Evolutionary conservation across 2,113 vertebrate genomes (phyloP).

Genomic region (Cettia cetti): DNA sequence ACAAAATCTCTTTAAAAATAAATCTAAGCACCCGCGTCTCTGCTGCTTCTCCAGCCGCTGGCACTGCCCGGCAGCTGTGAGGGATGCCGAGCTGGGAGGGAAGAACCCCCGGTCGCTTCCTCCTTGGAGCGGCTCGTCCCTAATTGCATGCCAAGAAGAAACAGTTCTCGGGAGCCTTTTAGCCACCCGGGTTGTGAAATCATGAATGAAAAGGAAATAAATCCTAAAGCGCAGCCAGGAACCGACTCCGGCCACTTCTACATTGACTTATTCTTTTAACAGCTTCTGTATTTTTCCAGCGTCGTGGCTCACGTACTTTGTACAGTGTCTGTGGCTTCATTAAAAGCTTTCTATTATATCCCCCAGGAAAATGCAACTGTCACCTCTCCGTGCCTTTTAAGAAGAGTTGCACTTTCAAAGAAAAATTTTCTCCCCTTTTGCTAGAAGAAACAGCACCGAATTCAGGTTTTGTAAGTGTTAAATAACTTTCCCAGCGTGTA

Average conservation of each 20-base stretch:
- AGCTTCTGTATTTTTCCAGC: slow-evolving; percentile 9
- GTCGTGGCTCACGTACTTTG: not conserved
- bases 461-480: slow-evolving; percentile 78
- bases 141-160: not conserved
- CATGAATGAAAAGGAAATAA: slow-evolving; percentile 39
- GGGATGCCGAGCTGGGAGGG: not conserved
- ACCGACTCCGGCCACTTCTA: slow-evolving; percentile 15
- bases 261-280: slow-evolving; percentile 30
- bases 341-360: slow-evolving; percentile 35
- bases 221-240: not conserved
- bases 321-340: not conserved
- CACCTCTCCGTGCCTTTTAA: slow-evolving; percentile 46
- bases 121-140: not conserved
- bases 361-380: slow-evolving; percentile 19
- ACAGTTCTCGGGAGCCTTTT: not conserved
- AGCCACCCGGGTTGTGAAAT: not conserved
- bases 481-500: slow-evolving; percentile 85
- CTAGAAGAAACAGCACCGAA: slow-evolving; percentile 58
- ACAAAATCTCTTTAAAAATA: not conserved
- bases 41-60: not conserved
- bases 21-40: not conserved
- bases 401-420: slow-evolving; percentile 74
- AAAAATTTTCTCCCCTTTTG: slow-evolving; percentile 51
- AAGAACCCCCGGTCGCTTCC: not conserved
- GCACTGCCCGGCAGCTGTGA: not conserved